phyloP scores from a whole-genome alignment of 2,888 invertebrate genomes.

The Mythimna ferrago region DNA sequence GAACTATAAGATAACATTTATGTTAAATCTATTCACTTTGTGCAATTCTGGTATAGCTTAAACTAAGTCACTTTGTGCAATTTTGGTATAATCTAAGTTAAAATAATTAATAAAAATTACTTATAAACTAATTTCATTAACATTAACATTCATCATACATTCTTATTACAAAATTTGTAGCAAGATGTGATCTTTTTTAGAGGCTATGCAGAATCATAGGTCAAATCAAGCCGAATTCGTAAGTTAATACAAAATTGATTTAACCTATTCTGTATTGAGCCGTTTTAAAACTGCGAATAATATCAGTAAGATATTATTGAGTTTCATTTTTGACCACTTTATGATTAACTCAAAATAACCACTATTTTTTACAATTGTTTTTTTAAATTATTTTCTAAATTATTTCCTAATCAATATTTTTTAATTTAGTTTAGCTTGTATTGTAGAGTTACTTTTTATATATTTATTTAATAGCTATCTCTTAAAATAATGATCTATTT shows the following conservation, averaged over 20 bases:
- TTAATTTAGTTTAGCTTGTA: slow-evolving; percentile 43
- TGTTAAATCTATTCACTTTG: neutral
- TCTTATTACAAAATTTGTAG: slow-evolving; percentile 78
- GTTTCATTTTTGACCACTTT: slow-evolving; percentile 61
- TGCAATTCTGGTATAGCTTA: slow-evolving; percentile 65
- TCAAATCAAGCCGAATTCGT: neutral
- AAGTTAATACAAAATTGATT: neutral
- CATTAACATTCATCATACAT: slow-evolving; percentile 66
- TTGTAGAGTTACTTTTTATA: slow-evolving; percentile 51
- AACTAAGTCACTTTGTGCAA: slow-evolving; percentile 83
- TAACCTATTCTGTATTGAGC: slow-evolving; percentile 32
- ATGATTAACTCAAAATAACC: neutral
- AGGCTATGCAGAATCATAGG: slow-evolving; percentile 35
- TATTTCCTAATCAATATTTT: neutral
- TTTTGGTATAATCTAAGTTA: slow-evolving; percentile 60
- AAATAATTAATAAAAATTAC: slow-evolving; percentile 3
- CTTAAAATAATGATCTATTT: neutral
- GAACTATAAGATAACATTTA: slow-evolving; percentile 4
- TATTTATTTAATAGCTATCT: neutral
- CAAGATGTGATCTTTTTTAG: slow-evolving; percentile 71
- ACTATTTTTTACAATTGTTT: neutral
- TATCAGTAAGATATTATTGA: slow-evolving; percentile 75
- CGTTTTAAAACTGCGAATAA: slow-evolving; percentile 70
- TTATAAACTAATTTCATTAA: neutral
- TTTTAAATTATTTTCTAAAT: neutral